Evolutionary conservation across 1,140 invertebrate genomes (phyloP).

Genomic region (Musca vetustissima): DNA sequence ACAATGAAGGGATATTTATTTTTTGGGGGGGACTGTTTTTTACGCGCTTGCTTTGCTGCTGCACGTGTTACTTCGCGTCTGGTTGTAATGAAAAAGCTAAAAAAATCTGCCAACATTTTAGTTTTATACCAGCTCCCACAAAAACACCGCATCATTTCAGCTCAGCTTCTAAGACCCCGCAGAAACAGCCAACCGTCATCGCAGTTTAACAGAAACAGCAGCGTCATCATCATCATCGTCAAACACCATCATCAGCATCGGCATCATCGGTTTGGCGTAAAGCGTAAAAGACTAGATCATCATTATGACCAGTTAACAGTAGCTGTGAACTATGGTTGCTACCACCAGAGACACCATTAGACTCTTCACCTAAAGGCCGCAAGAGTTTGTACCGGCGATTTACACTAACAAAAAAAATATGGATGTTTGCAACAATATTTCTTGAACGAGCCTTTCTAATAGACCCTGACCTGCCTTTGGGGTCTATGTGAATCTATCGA

Average conservation of each 20-base stretch:
- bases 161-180: not conserved
- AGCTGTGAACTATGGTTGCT: not conserved
- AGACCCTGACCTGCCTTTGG: too few species aligned
- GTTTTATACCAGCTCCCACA: slow-evolving; percentile 45
- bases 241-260: slow-evolving; percentile 24
- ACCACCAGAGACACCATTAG: too few species aligned
- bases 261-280: not conserved
- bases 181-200: not conserved
- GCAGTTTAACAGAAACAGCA: slow-evolving; percentile 16
- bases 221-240: slow-evolving; percentile 1
- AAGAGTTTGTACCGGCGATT: too few species aligned
- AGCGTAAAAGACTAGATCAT: not conserved
- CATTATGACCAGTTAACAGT: slow-evolving; percentile 23
- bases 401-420: too few species aligned
- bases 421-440: too few species aligned
- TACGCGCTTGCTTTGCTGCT: slow-evolving; percentile 1
- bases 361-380: too few species aligned
- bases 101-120: slow-evolving; percentile 55
- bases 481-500: too few species aligned
- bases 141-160: not conserved
- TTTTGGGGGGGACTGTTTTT: not conserved
- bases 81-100: slow-evolving; percentile 53
- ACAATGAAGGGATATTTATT: slow-evolving; percentile 19
- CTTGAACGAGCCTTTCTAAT: too few species aligned
- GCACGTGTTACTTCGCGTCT: slow-evolving; percentile 50